Base-by-base conservation (phyloP, 2,888 invertebrate genomes). In the Troglohyphantes excavatus region DNA sequence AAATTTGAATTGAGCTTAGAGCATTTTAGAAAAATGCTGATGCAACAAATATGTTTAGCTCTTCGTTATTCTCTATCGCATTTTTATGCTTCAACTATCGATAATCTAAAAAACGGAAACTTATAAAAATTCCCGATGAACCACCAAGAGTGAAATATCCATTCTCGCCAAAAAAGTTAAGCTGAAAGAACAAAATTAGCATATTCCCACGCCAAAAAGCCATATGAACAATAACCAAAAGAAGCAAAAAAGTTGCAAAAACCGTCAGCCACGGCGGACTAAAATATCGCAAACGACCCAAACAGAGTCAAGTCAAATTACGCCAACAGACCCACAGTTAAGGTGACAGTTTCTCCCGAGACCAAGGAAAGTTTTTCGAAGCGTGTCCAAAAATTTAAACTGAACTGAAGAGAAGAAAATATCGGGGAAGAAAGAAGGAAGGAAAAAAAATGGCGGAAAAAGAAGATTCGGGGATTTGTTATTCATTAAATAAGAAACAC, bases 401-500 rank as follows among this genome's bases (percentile, higher is more conserved):
- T 21, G 43, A 33, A 33, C 19, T n/a, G 53, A 53, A 53, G 68
- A 68, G 23, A 27, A 61, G 39, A 33, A 46, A 43, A 46, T 21
- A 65, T 39, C 39, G 11, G 13, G 43, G 39, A 33, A 68, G 13
- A 82, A 65, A 83, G 43, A 43, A 72, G 17, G n/a, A n/a, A 59
- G 0, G 9, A 27, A 43, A 53, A 68, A 67, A 68, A 53, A 68
- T 13, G 29, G 68, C 7, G 17, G 27, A 9, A n/a, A 83, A 83
- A 83, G 63, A 83, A 73, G 65, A 65, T 21, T 39, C 43, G 23
- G 61, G 83, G 83, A 83, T 83, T 83, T 72, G 82, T 72, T 83
- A 73, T 83, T 83, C 73, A 73, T 83, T 83, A 83, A 83, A 83
- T 73, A 73, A 63, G 83, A 83, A 73, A 68, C 79, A 81, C 67